Percentiles rank a stretch among this genome's conserved stretches.
Evolutionary conservation across 64 coral and sea anemone genomes (phyloP).

Genomic region (Porites lutea): DNA sequence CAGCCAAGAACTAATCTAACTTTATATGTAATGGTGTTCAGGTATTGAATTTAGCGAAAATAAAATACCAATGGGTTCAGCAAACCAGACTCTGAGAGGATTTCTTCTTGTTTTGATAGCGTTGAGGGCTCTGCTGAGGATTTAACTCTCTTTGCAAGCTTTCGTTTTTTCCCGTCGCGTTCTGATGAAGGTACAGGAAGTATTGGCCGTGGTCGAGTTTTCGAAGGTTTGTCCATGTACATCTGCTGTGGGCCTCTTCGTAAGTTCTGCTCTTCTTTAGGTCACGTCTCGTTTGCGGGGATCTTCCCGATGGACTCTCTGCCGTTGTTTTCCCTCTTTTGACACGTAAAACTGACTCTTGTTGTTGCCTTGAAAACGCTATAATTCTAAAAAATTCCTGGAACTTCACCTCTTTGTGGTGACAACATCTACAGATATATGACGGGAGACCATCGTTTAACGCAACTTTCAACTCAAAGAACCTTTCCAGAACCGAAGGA

Average conservation of each 20-base stretch:
- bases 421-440: slow-evolving; percentile 42
- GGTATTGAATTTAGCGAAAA: neutral
- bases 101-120: slow-evolving; percentile 56
- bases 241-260: slow-evolving; percentile 6
- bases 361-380: neutral
- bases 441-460: neutral
- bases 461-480: slow-evolving; percentile 32
- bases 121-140: slow-evolving; percentile 22
- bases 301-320: slow-evolving; percentile 43
- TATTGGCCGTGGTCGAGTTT: slow-evolving; percentile 43
- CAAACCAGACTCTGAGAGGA: slow-evolving; percentile 51
- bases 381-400: slow-evolving; percentile 46
- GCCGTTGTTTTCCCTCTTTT: slow-evolving; percentile 52
- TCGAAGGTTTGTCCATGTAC: slow-evolving; percentile 10
- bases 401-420: slow-evolving; percentile 37
- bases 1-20: too few relatives aligned
- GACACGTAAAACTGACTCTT: slow-evolving; percentile 15
- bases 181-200: slow-evolving; percentile 46
- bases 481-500: slow-evolving; percentile 31
- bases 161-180: slow-evolving; percentile 41
- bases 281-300: slow-evolving; percentile 37
- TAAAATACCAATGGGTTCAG: slow-evolving; percentile 52
- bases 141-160: slow-evolving; percentile 6
- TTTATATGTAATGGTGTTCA: neutral
- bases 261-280: slow-evolving; percentile 36